Base-by-base conservation (phyloP, 2,797 vertebrate genomes). In the Mormyrus proboscirostris region DNA sequence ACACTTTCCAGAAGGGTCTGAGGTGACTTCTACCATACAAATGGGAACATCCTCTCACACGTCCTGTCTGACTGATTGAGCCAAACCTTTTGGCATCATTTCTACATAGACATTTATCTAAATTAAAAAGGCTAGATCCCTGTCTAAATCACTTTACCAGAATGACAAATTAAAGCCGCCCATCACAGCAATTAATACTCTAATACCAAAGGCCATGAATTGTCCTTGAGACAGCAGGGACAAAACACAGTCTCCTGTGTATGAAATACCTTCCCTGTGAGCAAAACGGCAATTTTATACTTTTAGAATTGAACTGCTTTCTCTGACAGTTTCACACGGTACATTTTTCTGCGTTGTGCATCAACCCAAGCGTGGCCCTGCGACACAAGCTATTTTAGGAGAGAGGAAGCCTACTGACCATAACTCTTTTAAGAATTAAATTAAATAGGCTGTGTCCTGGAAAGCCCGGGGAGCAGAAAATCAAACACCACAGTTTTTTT, bases 31-130 rank as follows among this genome's bases (percentile, higher is more conserved):
- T 62, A 49, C 29, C 84, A 29, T 50, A 62, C 79, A 88, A 65
- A 91, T 88, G 88, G 76, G 44, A 47, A 1, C 9, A 29, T 88
- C 73, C 19, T 86, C 86, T 19, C 69, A 82, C 89, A 88, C 88
- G 86, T 65, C 22, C 69, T 55, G 90, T 65, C 53, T 49, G 76
- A 85, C 38, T 65, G 47, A 86, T 16, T 22, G 51, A 82, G 89
- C 91, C 91, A 92, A 90, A 29, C 62, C 88, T 90, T 59, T 87
- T 90, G 90, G 88, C 90, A 51, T 22, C n/a, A 89, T 88, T 89
- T 89, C 79, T 89, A 49, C 25, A 50, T 86, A 88, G 91, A 90
- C 85, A 88, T 93, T 91, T 91, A 90, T 93, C 90, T 91, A 91
- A 92, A 92, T 92, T 90, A 92, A 82, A 87, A 65, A 88, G 86